Conservation (phyloP, 2,888 invertebrate genomes). For the Idaea dimidiata region DNA sequence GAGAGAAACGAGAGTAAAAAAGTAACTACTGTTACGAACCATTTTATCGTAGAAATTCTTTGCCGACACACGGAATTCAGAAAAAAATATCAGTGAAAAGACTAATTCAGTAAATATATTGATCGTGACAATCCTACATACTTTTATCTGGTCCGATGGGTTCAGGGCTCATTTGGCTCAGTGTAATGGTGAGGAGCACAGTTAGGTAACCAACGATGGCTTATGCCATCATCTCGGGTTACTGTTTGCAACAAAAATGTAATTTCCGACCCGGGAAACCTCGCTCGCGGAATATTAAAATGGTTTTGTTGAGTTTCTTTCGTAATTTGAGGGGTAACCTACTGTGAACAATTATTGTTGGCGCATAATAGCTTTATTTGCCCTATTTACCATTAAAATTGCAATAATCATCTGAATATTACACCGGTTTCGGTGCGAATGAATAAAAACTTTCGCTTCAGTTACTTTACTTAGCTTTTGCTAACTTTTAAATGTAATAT, state of each 20-base stretch:
- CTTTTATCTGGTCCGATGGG: constrained; percentile 43
- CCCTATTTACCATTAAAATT: not conserved
- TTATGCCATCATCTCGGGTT: constrained; percentile 30
- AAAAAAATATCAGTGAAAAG: not conserved
- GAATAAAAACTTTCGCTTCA: not conserved
- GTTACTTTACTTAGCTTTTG: too few relatives aligned
- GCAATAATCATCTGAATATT: not conserved
- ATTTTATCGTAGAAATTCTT: too few relatives aligned
- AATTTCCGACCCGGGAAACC: constrained; percentile 24
- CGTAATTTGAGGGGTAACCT: constrained; percentile 4
- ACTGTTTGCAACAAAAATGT: constrained; percentile 30
- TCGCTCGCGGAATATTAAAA: constrained; percentile 14
- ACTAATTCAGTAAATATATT: not conserved
- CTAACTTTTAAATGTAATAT: too few relatives aligned
- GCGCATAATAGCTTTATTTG: constrained; percentile 5
- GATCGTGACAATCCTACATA: constrained; percentile 17
- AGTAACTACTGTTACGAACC: too few relatives aligned
- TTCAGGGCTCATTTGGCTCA: constrained; percentile 50
- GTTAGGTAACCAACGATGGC: constrained; percentile 24
- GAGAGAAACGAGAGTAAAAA: too few relatives aligned
- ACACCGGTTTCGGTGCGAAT: not conserved
- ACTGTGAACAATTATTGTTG: constrained; percentile 7
- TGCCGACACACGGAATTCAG: too few relatives aligned
- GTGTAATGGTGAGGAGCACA: constrained; percentile 31
- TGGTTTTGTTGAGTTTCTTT: constrained; percentile 9